phyloP scores from a whole-genome alignment of 1,140 invertebrate species.

The Drosophila sechellia region DNA sequence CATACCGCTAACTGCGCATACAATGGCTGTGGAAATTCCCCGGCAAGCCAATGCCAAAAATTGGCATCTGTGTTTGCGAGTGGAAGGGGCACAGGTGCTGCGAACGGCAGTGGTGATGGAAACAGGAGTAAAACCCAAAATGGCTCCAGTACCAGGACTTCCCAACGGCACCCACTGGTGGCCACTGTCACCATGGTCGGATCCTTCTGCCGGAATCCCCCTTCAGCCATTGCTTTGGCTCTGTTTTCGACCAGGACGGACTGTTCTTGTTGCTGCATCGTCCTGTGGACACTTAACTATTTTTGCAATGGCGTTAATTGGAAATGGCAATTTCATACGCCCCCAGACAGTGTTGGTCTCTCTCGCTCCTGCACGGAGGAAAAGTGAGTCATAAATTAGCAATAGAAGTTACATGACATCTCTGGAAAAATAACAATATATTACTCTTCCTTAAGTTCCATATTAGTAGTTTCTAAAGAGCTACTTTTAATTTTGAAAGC shows the following conservation, averaged over 20 bases:
- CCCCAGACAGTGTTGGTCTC: slow-evolving; percentile 23
- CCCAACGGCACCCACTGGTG: slow-evolving; percentile 20
- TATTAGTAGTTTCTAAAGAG: no score
- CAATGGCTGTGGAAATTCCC: slow-evolving; percentile 36
- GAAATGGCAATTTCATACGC: slow-evolving; percentile 81
- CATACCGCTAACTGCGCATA: slow-evolving; percentile 50
- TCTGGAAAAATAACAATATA: no score
- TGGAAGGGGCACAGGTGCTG: slow-evolving; percentile 26
- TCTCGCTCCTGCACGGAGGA: neutral
- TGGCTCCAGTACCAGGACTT: slow-evolving; percentile 10
- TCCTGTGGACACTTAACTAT: slow-evolving; percentile 75
- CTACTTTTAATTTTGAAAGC: no score
- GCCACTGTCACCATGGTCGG: slow-evolving; percentile 44
- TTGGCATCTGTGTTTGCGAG: slow-evolving; percentile 27
- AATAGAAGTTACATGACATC: no score
- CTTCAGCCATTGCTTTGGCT: slow-evolving; percentile 44
- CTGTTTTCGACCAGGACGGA: slow-evolving; percentile 38
- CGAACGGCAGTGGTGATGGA: slow-evolving; percentile 12
- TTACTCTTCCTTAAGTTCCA: no score
- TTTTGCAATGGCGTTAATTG: slow-evolving; percentile 82
- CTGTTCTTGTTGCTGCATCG: slow-evolving; percentile 40
- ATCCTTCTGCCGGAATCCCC: neutral
- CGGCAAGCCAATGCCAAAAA: slow-evolving; percentile 53
- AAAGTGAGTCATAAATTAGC: neutral
- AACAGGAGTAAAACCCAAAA: slow-evolving; percentile 18